Evolutionary conservation across 1,140 invertebrate genomes (phyloP).

Genomic region (Panulirus ornatus): DNA sequence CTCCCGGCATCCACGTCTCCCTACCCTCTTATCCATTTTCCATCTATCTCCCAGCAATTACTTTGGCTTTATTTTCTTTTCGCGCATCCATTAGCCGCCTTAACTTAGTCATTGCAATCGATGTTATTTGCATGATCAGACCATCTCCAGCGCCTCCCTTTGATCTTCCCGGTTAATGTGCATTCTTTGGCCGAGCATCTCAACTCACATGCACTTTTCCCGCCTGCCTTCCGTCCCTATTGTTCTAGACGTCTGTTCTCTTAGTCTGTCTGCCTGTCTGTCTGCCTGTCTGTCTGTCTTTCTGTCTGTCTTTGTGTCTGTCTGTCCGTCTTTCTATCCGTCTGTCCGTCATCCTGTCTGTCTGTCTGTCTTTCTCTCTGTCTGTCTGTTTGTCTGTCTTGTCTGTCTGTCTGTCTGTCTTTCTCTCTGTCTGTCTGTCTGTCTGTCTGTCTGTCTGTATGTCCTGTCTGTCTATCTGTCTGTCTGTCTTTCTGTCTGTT

Average conservation of each 20-base stretch:
- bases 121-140: background rate
- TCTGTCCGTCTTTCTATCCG: background rate
- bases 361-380: too few relatives aligned
- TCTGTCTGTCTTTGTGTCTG: background rate
- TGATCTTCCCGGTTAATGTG: background rate
- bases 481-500: too few relatives aligned
- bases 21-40: background rate
- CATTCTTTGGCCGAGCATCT: background rate
- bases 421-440: too few relatives aligned
- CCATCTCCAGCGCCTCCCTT: background rate
- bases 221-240: too few relatives aligned
- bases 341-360: too few relatives aligned
- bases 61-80: background rate
- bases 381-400: too few relatives aligned
- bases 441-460: too few relatives aligned
- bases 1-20: background rate
- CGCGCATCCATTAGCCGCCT: background rate
- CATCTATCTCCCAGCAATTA: background rate
- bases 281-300: background rate
- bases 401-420: too few relatives aligned
- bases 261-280: background rate
- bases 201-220: too few relatives aligned
- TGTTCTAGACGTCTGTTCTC: background rate
- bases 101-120: background rate
- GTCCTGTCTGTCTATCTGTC: too few relatives aligned